Evolutionary conservation across 2,888 invertebrate species (phyloP).

Genomic region (Eupithecia centaureata): DNA sequence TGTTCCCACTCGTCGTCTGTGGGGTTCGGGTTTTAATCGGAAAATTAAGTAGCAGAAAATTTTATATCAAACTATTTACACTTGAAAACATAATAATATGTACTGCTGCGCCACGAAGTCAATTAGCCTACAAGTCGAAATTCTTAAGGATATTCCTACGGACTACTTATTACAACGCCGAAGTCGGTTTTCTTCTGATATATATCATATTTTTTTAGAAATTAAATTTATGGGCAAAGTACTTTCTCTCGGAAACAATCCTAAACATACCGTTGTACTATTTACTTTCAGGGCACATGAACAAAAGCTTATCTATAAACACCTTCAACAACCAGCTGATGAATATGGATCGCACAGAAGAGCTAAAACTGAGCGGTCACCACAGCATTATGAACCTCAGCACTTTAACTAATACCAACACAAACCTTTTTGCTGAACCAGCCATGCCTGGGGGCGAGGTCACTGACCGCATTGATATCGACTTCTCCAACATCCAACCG

Average conservation of each 20-base stretch:
- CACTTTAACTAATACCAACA: slow-evolving; percentile 63
- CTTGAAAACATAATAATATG: no score
- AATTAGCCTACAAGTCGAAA: no score
- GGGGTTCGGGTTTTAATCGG: no score
- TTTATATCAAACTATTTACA: no score
- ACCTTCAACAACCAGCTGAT: slow-evolving; percentile 62
- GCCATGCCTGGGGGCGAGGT: slow-evolving; percentile 57
- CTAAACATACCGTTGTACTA: neutral
- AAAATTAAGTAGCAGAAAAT: no score
- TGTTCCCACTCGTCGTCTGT: no score
- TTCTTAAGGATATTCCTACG: no score
- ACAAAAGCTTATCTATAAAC: slow-evolving; percentile 57
- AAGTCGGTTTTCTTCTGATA: no score
- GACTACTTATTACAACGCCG: no score
- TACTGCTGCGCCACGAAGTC: no score
- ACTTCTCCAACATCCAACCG: slow-evolving; percentile 65
- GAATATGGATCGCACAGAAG: slow-evolving; percentile 58
- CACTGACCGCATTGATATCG: slow-evolving; percentile 64
- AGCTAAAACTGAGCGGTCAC: slow-evolving; percentile 55
- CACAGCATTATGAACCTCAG: slow-evolving; percentile 66
- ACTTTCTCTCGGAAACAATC: neutral
- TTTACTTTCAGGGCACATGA: slow-evolving; percentile 26
- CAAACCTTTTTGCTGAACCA: slow-evolving; percentile 67
- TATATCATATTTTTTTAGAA: no score
- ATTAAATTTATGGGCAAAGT: no score